Evolutionary conservation across 2,113 vertebrate genomes (phyloP), one percentile per base, ranked within the genome.

Genomic region (Oncorhynchus keta): DNA sequence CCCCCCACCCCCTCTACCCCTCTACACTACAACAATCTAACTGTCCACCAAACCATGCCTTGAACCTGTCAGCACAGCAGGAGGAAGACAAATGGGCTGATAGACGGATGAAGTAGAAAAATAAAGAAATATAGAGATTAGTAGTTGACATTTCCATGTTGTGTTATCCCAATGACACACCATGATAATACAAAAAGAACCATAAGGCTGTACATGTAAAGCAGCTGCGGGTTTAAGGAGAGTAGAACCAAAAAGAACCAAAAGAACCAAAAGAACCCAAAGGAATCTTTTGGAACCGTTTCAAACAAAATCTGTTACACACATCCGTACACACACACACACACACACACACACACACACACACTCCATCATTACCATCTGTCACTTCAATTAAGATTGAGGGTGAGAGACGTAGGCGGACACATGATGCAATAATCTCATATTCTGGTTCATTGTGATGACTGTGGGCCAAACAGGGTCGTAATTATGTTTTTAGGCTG

Each of bases 191-290:
- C 13, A 16, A 16, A 1, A 3, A 57, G 1, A 18, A 57, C 51
- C 89, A 92, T 88, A 91, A 90, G 91, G 87, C 70, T 66, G 82
- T 28, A 84, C 83, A 82, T 39, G 1, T 9, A 8, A 39, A 39
- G 7, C 84, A 83, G 89, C 90, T 89, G 88, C 79, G 61, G 89
- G 88, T 89, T 90, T 91, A 90, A 88, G 90, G 89, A 85, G 61
- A 64, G 7, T 76, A 26, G 81, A 74, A 81, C 83, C 89, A 82
- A 26, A 2, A 24, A 26, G 81, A 74, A 81, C 26, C 26, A 24
- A 24, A 24, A 24, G 24, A 24, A 24, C 24, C 24, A 24, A 24
- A 24, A 24, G 26, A 28, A 28, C 83, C 89, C 81, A 3, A 28
- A 28, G 82, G 82, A 81, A 76, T 57, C 74, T 86, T 83, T 83